Conservation (phyloP, 2,888 invertebrate genomes). For the Diplazon laetatorius region DNA sequence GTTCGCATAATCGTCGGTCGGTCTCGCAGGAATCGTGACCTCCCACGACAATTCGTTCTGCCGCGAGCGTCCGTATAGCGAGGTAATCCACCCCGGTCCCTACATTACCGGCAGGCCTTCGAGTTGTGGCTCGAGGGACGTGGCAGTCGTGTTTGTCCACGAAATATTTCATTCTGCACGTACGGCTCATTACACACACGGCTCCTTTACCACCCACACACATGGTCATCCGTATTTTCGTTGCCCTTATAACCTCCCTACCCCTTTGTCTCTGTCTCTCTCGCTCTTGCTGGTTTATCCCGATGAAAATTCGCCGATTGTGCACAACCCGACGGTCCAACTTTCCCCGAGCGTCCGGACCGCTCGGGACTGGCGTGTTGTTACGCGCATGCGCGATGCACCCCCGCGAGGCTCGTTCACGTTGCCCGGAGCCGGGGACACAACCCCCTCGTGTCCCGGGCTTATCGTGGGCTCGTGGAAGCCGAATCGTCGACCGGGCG, state of each 20-base stretch:
- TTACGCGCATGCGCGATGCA: constrained; percentile 61
- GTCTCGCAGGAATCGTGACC: constrained; percentile 36
- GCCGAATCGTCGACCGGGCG: constrained; percentile 53
- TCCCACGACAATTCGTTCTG: constrained; percentile 7
- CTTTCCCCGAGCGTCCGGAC: no score
- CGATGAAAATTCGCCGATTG: no score
- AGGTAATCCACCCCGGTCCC: no score
- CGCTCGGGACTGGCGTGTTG: no score
- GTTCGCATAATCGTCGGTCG: constrained; percentile 48
- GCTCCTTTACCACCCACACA: not conserved
- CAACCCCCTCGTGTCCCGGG: constrained; percentile 51
- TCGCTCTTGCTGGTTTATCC: constrained; percentile 54
- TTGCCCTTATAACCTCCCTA: constrained; percentile 61
- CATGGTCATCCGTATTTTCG: constrained; percentile 30
- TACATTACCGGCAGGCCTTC: constrained; percentile 48
- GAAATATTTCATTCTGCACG: constrained; percentile 20
- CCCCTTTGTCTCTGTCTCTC: constrained; percentile 25
- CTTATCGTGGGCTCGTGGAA: no score
- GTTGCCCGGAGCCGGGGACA: constrained; percentile 56
- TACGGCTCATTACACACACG: not conserved
- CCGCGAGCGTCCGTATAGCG: no score
- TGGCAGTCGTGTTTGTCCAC: not conserved
- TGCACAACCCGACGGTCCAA: constrained; percentile 47
- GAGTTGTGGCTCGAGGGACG: constrained; percentile 1
- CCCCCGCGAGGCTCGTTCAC: constrained; percentile 55